Evolutionary conservation across 1,140 invertebrate species (phyloP), one percentile per base, ranked within the genome.

Genomic region (Diabrotica virgifera): DNA sequence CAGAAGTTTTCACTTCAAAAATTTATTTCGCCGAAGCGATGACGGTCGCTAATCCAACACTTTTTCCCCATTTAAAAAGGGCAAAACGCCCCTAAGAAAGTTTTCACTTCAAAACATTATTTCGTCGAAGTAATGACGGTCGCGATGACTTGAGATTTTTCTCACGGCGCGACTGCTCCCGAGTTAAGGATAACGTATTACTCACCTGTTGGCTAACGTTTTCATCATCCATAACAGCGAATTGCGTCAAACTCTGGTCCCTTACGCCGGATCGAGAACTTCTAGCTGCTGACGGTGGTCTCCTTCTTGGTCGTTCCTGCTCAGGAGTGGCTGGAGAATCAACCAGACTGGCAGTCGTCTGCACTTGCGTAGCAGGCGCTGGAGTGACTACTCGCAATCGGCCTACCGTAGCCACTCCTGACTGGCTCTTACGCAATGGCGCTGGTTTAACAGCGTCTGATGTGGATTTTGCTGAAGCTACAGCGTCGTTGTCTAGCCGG

Each of bases 161-260:
- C n/a, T n/a, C n/a, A n/a, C n/a, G n/a, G n/a, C n/a, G n/a, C n/a
- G n/a, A n/a, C n/a, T n/a, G n/a, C n/a, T n/a, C n/a, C n/a, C n/a
- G n/a, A n/a, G n/a, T n/a, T n/a, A n/a, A n/a, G n/a, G n/a, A n/a
- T n/a, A 8, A 3, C 40, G 0, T n/a, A 6, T 46, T 36, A 65
- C 62, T 83, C 36, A 90, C 88, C 82, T 95, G 93, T 76, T 95
- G 92, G 8, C 93, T 95, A 0, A 95, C 89, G 75, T 95, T 95
- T 66, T 95, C 94, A 78, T 96, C 94, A 76, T 96, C 94, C 73
- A 95, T 95, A 63, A 95, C 85, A 5, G 94, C 94, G 79, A 94
- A 95, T 78, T 96, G 94, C 6, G 92, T 87, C 71, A 95, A 66
- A 77, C 85, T 80, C 73, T 87, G 85, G 70, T 88, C 86, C 24